Conservation (phyloP, 2,888 invertebrate species). For the Diaprepes abbreviatus region DNA sequence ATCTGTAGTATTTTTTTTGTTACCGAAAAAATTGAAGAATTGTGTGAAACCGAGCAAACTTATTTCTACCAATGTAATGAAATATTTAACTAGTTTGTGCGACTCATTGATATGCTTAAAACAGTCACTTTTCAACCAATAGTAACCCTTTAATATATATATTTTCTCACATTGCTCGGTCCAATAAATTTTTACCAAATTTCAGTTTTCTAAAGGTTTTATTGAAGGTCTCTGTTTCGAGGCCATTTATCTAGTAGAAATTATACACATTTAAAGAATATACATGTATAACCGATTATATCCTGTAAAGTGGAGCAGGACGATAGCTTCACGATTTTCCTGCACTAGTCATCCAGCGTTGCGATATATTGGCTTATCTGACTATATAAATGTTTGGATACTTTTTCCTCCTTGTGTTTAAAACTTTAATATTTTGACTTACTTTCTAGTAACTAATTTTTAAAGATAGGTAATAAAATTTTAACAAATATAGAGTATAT, state of each 20-base stretch:
- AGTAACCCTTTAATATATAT: too few species aligned
- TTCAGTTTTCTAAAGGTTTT: constrained; percentile 21
- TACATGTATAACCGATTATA: constrained; percentile 59
- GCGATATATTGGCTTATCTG: constrained; percentile 26
- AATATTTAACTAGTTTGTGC: too few species aligned
- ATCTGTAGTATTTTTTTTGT: too few species aligned
- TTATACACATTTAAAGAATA: constrained; percentile 67
- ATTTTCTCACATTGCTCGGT: too few species aligned
- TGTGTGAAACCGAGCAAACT: too few species aligned
- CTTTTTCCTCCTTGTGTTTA: constrained; percentile 2
- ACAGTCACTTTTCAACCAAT: too few species aligned
- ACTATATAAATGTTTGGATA: constrained; percentile 16
- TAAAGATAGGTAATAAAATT: constrained; percentile 25
- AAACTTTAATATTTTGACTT: constrained; percentile 8
- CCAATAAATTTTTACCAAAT: too few species aligned
- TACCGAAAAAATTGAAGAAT: too few species aligned
- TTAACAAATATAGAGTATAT: constrained; percentile 12
- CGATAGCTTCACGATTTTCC: constrained; percentile 49
- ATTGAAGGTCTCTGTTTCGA: constrained; percentile 25
- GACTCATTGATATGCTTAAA: too few species aligned
- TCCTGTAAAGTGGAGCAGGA: constrained; percentile 59
- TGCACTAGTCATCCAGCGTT: constrained; percentile 48
- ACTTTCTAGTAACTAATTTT: constrained; percentile 13
- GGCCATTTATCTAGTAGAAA: constrained; percentile 67
- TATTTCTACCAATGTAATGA: too few species aligned